Evolutionary conservation across 35 echinoderm and acorn worm genomes (phyloP), one percentile per base, ranked within the genome.

Genomic region (Diadema setosum): DNA sequence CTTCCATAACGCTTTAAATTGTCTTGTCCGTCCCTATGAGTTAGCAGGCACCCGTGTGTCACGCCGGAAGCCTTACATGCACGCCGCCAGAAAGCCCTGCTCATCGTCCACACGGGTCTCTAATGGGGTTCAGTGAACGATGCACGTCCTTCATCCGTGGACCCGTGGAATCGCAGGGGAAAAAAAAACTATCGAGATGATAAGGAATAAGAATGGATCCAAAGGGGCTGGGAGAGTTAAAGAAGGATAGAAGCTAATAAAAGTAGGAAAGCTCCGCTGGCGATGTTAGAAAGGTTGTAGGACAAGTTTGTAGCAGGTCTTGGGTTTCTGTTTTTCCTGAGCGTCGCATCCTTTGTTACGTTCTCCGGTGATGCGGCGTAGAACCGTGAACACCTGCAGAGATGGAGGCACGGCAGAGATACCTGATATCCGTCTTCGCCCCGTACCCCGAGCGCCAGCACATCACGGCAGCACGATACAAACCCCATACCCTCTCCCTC

Each of bases 281-380:
- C 73, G 40, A 78, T 78, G 73, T 78, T 35, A 17, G 27, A 42
- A 78, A 78, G 73, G 73, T 78, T 78, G 73, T 78, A 78, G 73
- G 73, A 78, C 73, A 78, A 78, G 73, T 78, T 78, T 26, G 73
- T 78, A 78, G 39, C 73, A 78, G 73, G 73, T 78, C 73, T 78
- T 78, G 73, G 37, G 73, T 78, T 78, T 78, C 73, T 78, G 73
- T 78, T 78, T 78, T 33, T 78, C 27, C 40, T 78, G 73, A 78
- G 44, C 73, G 73, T 24, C 37, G 40, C 40, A 78, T 43, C 73
- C 73, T 78, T 78, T 78, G 73, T 78, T 78, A 78, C 27, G 73
- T 41, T n/a, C 73, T 78, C 30, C 44, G 73, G 73, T 78, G 73
- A 78, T 44, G 73, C 25, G 73, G 24, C 17, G 37, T 26, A 20